These are phyloP conservation scores for Zhuqinia jingwanae DNA, from an alignment of 2,888 invertebrate genomes.

Conservation along the genomic window DNA sequence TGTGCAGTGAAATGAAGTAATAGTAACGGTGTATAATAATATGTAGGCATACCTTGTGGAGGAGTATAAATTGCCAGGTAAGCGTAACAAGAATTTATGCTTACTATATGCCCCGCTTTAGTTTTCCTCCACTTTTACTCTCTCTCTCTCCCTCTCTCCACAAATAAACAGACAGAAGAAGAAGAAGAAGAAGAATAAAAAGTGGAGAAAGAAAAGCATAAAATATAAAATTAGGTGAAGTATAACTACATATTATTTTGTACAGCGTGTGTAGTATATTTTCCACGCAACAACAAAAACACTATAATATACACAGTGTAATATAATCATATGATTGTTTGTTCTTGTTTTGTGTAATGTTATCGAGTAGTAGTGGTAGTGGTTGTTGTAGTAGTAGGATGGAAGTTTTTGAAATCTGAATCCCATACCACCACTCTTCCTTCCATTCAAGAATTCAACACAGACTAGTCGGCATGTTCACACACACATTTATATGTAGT, in stretches of 20 bases:
- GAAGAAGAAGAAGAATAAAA: background rate
- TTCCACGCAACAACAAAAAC: slow-evolving; percentile 27
- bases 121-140: background rate
- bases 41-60: too few species aligned
- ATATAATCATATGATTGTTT: background rate
- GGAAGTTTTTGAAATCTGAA: slow-evolving; percentile 30
- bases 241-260: background rate
- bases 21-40: too few species aligned
- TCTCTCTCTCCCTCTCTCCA: background rate
- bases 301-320: background rate
- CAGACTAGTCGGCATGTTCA: too few species aligned
- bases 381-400: background rate
- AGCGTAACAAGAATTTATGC: slow-evolving; percentile 67
- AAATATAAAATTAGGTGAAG: slow-evolving; percentile 23
- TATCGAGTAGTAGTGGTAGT: too few species aligned
- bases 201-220: background rate
- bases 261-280: too few species aligned
- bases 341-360: too few species aligned
- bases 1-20: too few species aligned
- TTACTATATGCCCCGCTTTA: slow-evolving; percentile 39
- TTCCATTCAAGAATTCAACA: slow-evolving; percentile 37
- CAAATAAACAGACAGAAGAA: background rate
- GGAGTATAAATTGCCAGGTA: slow-evolving; percentile 58
- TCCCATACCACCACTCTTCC: slow-evolving; percentile 13
- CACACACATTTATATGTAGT: background rate